Evolutionary conservation across 2,797 vertebrate genomes (phyloP), one percentile per base, ranked within the genome.

Genomic region (Psittacula echo): DNA sequence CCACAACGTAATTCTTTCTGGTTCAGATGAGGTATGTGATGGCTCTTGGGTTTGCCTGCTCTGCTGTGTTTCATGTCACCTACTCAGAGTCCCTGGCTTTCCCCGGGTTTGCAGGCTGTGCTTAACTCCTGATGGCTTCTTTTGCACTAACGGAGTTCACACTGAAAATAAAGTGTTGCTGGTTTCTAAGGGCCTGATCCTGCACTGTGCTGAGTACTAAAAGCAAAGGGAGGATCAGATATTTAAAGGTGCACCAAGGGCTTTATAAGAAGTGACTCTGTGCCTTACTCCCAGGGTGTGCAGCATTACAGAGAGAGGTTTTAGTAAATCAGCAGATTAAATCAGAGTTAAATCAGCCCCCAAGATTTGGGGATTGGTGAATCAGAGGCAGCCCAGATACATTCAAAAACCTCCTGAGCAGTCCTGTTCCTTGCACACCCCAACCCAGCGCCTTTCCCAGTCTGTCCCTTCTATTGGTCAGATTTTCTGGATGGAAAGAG

Each of bases 11-110:
- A 89, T 94, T 74, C 85, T 91, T 96, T 95, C 89, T 85, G 89
- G 90, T 95, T 97, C 95, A 93, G 81, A 95, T 90, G 93, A 82
- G 95, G 81, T 66, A 10, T 67, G 94, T 18, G 32, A 94, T 85
- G 85, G 86, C 93, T 89, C 91, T 67, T 87, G 85, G 74, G 65
- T 92, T 92, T 79, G 51, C 51, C 78, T 2, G 0, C 47, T 73
- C 29, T 0, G 2, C 7, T 19, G 80, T 14, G 68, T 90, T 76
- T 58, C 76, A 9, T 91, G 89, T 92, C 94, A 94, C 81, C 87
- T 41, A 47, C 80, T 75, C 30, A 16, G 66, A 81, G 61, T 54
- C 93, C 81, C 53, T 86, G 73, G 14, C 24, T 77, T 77, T 68
- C 85, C 45, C 39, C 41, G 37, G 7, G 7, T 68, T 89, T 91